phyloP scores from a whole-genome alignment of 2,797 vertebrate species.

The Botia kubotai region DNA sequence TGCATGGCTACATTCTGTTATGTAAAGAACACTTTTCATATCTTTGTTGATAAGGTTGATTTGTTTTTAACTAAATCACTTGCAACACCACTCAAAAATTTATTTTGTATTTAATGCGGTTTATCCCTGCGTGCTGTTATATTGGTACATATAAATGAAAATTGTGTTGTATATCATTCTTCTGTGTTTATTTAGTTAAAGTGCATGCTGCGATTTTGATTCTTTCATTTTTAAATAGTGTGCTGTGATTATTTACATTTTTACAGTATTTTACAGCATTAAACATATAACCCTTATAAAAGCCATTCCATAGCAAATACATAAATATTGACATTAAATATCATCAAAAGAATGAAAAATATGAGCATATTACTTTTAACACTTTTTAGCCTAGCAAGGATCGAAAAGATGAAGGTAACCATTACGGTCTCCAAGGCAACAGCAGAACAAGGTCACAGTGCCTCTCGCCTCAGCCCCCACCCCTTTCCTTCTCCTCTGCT shows the following conservation, averaged over 20 bases:
- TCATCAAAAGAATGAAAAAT: not conserved
- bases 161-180: not conserved
- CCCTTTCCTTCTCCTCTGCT: conserved; percentile 42
- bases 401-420: conserved; percentile 76
- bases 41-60: no score
- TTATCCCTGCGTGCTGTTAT: not conserved
- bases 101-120: not conserved
- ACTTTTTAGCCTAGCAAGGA: conserved; percentile 65
- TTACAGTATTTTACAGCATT: not conserved
- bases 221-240: not conserved
- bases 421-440: conserved; percentile 76
- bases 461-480: conserved; percentile 55
- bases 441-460: conserved; percentile 67
- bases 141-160: not conserved
- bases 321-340: not conserved
- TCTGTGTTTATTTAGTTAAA: not conserved
- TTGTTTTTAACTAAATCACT: no score
- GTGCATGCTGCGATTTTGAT: no score
- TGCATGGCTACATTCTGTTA: no score
- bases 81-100: no score
- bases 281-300: not conserved
- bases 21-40: no score
- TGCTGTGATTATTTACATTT: not conserved
- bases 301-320: not conserved
- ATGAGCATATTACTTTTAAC: not conserved